phyloP scores from a whole-genome alignment of 2,113 vertebrate species.

The Protobothrops mucrosquamatus region DNA sequence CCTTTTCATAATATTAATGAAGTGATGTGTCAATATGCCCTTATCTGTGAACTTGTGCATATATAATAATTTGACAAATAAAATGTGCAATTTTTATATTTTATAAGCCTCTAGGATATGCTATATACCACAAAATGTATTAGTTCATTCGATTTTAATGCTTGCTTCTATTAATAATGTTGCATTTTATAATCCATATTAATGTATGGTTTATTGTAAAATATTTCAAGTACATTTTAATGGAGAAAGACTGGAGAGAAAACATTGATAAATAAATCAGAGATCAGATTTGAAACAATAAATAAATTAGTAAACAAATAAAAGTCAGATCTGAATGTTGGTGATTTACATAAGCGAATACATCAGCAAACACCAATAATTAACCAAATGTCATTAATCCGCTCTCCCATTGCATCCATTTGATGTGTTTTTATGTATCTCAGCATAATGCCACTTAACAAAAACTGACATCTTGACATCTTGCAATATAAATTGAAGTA shows the following conservation, averaged over 20 bases:
- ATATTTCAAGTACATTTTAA: not conserved
- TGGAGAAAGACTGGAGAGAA: not conserved
- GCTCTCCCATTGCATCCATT: not conserved
- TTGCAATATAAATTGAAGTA: not conserved
- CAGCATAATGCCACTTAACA: not conserved
- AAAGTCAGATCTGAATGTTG: not conserved
- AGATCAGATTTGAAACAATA: not conserved
- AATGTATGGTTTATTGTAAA: not conserved
- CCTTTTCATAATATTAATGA: not conserved
- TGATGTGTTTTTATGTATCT: not conserved
- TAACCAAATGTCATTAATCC: not conserved
- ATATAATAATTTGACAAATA: not conserved
- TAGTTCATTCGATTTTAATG: not conserved
- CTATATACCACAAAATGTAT: not conserved
- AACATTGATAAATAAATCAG: not conserved
- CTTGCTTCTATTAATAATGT: not conserved
- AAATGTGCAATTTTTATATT: not conserved
- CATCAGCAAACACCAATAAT: not conserved
- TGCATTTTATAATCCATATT: not conserved
- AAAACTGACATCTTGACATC: not conserved
- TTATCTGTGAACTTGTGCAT: not conserved
- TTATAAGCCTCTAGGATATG: not conserved
- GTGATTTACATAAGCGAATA: not conserved
- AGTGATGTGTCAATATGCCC: not conserved
- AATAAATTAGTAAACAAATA: not conserved